phyloP scores from a whole-genome alignment of 2,888 invertebrate species.

The Oeneis ivallda region DNA sequence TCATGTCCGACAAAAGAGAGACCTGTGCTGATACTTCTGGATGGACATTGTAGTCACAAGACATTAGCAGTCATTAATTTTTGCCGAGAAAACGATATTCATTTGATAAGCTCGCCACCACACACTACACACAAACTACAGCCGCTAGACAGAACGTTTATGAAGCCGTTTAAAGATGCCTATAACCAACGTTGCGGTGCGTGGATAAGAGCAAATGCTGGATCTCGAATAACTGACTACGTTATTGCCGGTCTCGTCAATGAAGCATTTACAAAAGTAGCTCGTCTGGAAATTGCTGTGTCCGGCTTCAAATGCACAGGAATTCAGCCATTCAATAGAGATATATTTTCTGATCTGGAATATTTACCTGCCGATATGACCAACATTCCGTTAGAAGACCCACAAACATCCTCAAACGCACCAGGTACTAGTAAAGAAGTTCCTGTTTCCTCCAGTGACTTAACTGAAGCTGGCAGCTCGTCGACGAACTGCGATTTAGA shows the following conservation, averaged over 20 bases:
- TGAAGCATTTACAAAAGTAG: constrained; percentile 36
- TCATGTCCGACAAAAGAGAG: too few species aligned
- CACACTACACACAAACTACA: constrained; percentile 43
- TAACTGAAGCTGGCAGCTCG: too few species aligned
- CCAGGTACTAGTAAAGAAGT: too few species aligned
- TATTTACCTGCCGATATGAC: constrained; percentile 28
- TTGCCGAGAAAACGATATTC: constrained; percentile 42
- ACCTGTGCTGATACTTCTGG: too few species aligned
- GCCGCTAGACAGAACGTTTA: constrained; percentile 42
- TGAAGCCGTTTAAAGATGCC: constrained; percentile 43
- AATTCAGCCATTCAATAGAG: too few species aligned
- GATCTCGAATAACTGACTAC: constrained; percentile 37
- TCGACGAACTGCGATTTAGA: too few species aligned
- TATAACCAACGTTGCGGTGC: constrained; percentile 22
- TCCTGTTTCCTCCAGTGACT: too few species aligned
- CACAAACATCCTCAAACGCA: too few species aligned
- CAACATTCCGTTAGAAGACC: constrained; percentile 1
- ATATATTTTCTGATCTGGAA: constrained; percentile 35
- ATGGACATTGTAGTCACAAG: too few species aligned
- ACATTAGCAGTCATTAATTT: too few species aligned
- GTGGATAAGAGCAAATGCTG: constrained; percentile 36
- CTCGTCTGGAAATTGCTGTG: constrained; percentile 35
- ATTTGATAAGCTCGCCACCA: constrained; percentile 39
- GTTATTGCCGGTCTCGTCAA: constrained; percentile 35
- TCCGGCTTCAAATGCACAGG: constrained; percentile 40